A percentile compares a stretch with the other conserved stretches of the same genome.
phyloP scores from a whole-genome alignment of 2,888 invertebrate species.

The Dendrolimus houi region DNA sequence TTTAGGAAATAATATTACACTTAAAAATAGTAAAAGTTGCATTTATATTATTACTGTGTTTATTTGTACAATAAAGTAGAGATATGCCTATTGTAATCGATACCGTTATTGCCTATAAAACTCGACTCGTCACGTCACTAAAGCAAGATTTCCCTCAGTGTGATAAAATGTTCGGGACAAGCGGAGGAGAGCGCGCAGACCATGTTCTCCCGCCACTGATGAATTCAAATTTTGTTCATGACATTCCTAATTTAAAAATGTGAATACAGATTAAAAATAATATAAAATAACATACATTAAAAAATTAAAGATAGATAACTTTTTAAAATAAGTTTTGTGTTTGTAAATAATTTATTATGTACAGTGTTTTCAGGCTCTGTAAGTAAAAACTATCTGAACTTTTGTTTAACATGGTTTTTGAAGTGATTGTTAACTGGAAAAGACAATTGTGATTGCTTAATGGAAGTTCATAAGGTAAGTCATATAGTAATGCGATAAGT shows the following conservation, averaged over 20 bases:
- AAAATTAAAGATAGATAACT: conserved; percentile 2
- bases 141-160: conserved; percentile 59
- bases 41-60: too few species aligned
- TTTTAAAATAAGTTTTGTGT: not conserved
- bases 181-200: conserved; percentile 46
- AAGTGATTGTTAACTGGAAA: not conserved
- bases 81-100: conserved; percentile 10
- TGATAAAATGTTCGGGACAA: conserved; percentile 58
- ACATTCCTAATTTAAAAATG: conserved; percentile 23
- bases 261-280: conserved; percentile 10
- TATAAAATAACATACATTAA: not conserved
- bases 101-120: conserved; percentile 30
- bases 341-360: not conserved
- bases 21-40: too few species aligned
- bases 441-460: not conserved
- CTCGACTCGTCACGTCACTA: conserved; percentile 46
- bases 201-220: conserved; percentile 51
- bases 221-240: conserved; percentile 48
- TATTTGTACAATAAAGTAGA: too few species aligned
- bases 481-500: too few species aligned
- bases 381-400: not conserved
- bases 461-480: not conserved
- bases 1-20: too few species aligned
- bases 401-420: not conserved
- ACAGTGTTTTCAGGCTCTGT: not conserved